Evolutionary conservation across 2,797 vertebrate species (phyloP), one percentile per base, ranked within the genome.

Genomic region (Limnodromus scolopaceus): DNA sequence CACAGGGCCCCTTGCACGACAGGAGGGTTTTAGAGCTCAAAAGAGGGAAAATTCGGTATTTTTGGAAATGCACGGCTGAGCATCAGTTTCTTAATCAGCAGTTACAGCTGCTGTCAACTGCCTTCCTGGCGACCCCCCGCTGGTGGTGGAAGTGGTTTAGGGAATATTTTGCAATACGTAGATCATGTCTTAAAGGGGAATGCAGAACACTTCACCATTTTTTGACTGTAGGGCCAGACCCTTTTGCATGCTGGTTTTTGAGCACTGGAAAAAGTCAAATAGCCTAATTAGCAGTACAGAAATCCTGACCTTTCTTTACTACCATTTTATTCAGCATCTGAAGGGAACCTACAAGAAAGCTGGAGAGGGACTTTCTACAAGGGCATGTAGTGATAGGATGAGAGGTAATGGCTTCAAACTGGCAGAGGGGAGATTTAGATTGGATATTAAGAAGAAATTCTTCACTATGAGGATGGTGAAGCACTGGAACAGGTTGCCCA

Each of bases 61-160:
- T 80, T 89, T 49, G 86, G 92, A 91, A 87, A 92, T 48, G 91
- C 87, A 84, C 48, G 57, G 63, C 63, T 87, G 82, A 94, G 68
- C 97, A 96, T 96, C 96, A 9, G 94, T 97, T 88, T 98, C 98
- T 75, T 97, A 97, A 96, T 98, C 98, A 61, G 98, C 98, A 78
- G 96, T 98, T 82, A 98, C 97, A 24, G 98, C 98, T 64, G 98
- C 98, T 34, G 97, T 98, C 94, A 98, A 84, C 63, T 97, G 98
- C 61, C 97, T 98, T 61, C 97, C 97, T 77, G 98, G 94, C 16
- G 96, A 97, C n/a, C 97, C 98, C 92, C 98, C 94, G 72, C 97
- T 98, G 78, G 94, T 97, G 49, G 98, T 98, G 49, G 97, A 96
- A 96, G 97, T 84, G 15, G 95, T 96, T 85, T 95, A 96, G 22